Percentiles rank a stretch among this genome's conserved stretches.
Evolutionary conservation across 2,888 invertebrate genomes (phyloP).

Genomic region (Temnothorax unifasciatus): DNA sequence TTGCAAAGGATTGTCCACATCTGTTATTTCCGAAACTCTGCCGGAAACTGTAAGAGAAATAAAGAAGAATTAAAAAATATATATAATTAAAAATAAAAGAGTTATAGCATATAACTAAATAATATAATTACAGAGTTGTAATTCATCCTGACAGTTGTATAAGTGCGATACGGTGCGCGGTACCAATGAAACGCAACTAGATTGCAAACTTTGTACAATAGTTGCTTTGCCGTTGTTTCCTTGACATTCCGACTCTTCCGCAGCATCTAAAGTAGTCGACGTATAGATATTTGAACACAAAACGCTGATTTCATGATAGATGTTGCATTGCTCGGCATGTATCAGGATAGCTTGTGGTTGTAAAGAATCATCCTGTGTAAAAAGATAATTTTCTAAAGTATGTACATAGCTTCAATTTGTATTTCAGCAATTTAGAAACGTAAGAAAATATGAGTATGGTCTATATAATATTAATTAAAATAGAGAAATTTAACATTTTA

Average conservation of each 20-base stretch:
- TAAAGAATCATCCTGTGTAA: slow-evolving; percentile 78
- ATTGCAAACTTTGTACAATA: slow-evolving; percentile 70
- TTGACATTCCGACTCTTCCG: slow-evolving; percentile 69
- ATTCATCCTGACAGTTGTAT: slow-evolving; percentile 81
- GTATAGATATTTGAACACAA: slow-evolving; percentile 81
- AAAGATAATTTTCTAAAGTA: slow-evolving; percentile 31
- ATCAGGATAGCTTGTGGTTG: slow-evolving; percentile 79
- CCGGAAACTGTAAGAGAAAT: slow-evolving; percentile 71
- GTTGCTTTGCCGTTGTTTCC: slow-evolving; percentile 65
- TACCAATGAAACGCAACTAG: slow-evolving; percentile 72
- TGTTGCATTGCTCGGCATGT: slow-evolving; percentile 80
- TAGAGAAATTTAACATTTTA: background rate
- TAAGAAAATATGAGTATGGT: background rate
- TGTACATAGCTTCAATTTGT: background rate
- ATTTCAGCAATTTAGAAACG: background rate
- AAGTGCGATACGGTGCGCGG: slow-evolving; percentile 79
- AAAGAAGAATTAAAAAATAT: slow-evolving; percentile 18
- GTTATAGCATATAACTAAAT: slow-evolving; percentile 10
- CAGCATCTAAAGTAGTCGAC: slow-evolving; percentile 78
- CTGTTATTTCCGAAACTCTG: slow-evolving; percentile 74
- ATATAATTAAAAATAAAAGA: slow-evolving; percentile 12
- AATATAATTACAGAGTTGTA: slow-evolving; percentile 75
- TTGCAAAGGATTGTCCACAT: slow-evolving; percentile 75
- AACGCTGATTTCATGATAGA: slow-evolving; percentile 82
- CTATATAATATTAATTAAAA: background rate